Base-by-base conservation (phyloP, 2,797 vertebrate genomes). In the Siniperca obscura region DNA sequence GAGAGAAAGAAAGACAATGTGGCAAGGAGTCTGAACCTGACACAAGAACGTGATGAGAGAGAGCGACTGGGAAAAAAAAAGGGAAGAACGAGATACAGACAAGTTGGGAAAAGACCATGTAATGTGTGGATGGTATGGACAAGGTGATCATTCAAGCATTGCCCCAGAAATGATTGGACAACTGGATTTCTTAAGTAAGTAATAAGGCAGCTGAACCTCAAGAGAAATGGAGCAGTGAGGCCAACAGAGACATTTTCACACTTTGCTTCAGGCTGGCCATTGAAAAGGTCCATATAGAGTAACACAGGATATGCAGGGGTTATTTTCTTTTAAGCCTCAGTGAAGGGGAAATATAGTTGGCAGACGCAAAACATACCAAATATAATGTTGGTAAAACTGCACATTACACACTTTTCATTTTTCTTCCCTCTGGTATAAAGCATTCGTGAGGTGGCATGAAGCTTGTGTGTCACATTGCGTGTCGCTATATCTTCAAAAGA, bases 101-200 rank as follows among this genome's bases (percentile, higher is more conserved):
- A 57, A 42, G 48, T 65, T 75, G 60, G 30, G 2, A 77, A 77
- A 80, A 60, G 59, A 36, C 46, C 67, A 46, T 48, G 61, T 78
- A 84, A 86, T 76, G 79, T 77, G 77, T 87, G 65, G 71, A 86
- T 81, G 65, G 56, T 76, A 78, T 64, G 80, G 80, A 81, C 82
- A 77, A 81, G 81, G 76, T 44, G 82, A 85, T 89, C 81, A 83
- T 71, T 84, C 83, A 80, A 81, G 80, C 86, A 87, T 87, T 53
- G n/a, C 65, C 36, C 30, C 38, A 71, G 84, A 90, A 83, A 85
- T 90, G 77, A 88, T 78, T 89, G 85, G 81, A 84, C 87, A 92
- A 87, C 78, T 86, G 85, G 76, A 62, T 92, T 91, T 87, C 75
- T 86, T 82, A 91, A 88, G 36, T 76, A 86, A 83, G 87, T 85